Evolutionary conservation across 2,888 invertebrate genomes (phyloP), one percentile per base, ranked within the genome.

Genomic region (Tetragonisca angustula): DNA sequence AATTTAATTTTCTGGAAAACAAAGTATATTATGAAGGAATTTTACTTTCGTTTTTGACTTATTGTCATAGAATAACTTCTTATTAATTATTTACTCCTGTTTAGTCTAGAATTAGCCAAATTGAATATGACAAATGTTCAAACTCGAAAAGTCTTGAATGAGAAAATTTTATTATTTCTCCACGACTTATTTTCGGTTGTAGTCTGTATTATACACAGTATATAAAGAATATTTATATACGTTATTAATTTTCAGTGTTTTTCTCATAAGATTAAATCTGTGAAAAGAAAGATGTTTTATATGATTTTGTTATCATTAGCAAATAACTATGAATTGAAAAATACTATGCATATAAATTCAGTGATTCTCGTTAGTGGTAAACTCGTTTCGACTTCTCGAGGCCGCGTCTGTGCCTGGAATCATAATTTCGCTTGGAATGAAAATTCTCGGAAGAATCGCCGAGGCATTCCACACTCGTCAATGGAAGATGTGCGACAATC

Each of bases 351-450:
- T 43, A 43, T 43, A 73, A 73, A 69, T 73, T 69, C 79, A 75
- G 36, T 71, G 19, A 54, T 78, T 76, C 56, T 27, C 15, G 36
- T 81, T 79, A 69, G 67, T 27, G 79, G 78, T 73, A 32, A 77
- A 71, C 76, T 76, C 76, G 80, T 89, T 89, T 89, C 87, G 84
- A 87, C 84, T 83, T 88, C 87, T 87, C 79, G 83, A 85, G 86
- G 86, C 82, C 87, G 85, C 52, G 79, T 56, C 73, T 89, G 85
- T 88, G 88, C 82, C 74, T 88, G 82, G 89, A 89, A 89, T 89
- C 79, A 82, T 85, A 89, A 89, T 89, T 88, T 82, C 72, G 36
- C 65, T 59, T 76, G 62, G 79, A 86, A 81, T 80, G 74, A 86
- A 83, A 79, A 83, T 89, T 87, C 89, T 74, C 61, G 77, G 86